Conservation (phyloP, 2,888 invertebrate genomes). For the Eupithecia pulchellata region DNA sequence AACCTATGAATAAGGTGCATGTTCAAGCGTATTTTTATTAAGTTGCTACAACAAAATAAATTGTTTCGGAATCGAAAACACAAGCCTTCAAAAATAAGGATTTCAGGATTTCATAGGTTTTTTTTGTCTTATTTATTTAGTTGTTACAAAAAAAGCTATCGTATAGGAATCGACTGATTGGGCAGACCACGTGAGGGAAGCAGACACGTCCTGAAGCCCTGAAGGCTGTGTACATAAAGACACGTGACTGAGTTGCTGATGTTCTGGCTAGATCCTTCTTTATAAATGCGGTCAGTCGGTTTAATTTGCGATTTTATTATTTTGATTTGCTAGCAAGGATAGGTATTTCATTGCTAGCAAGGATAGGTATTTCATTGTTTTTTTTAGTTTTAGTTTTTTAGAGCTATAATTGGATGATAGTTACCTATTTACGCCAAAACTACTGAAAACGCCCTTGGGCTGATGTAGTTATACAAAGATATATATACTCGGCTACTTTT, state of each 20-base stretch:
- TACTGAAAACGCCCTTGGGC: neutral
- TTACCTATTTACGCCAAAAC: neutral
- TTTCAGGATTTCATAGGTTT: neutral
- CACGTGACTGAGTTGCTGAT: constrained; percentile 38
- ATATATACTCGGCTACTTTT: no score
- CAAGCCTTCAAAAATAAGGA: no score
- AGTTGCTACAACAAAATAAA: no score
- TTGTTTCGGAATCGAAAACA: no score
- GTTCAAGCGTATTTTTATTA: no score
- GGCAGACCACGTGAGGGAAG: neutral
- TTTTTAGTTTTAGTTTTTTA: neutral
- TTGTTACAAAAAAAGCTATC: constrained; percentile 5
- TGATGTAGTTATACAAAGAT: neutral
- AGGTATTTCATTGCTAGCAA: no score
- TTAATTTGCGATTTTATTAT: constrained; percentile 14
- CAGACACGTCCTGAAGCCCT: constrained; percentile 36
- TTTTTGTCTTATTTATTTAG: neutral
- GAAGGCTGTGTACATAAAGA: constrained; percentile 22
- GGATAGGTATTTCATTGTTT: no score
- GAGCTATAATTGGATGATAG: neutral
- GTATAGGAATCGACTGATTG: constrained; percentile 10
- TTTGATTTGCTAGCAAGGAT: neutral
- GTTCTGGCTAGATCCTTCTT: neutral
- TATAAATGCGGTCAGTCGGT: constrained; percentile 21
- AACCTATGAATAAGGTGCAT: no score